phyloP scores from a whole-genome alignment of 2,797 vertebrate species.

The Eutrigla gurnardus region DNA sequence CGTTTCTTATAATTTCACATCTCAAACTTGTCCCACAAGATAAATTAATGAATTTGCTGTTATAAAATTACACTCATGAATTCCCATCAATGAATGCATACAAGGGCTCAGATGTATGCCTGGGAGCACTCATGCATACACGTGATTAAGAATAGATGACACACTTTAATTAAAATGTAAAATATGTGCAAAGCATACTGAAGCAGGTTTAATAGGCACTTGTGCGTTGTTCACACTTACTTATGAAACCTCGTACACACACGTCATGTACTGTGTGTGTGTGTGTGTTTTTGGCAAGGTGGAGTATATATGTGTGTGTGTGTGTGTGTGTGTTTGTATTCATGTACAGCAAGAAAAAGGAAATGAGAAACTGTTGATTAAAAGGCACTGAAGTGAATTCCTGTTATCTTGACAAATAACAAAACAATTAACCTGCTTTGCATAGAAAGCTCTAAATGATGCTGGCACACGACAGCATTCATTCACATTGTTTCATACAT shows the following conservation, averaged over 20 bases:
- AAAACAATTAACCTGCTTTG: constrained; percentile 52
- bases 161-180: not conserved
- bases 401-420: constrained; percentile 35
- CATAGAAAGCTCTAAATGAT: constrained; percentile 7
- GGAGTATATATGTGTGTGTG: not conserved
- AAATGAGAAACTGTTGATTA: constrained; percentile 52
- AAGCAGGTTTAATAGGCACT: not conserved
- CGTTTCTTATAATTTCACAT: not conserved
- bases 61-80: constrained; percentile 11
- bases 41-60: constrained; percentile 18
- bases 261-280: not conserved
- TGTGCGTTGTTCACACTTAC: not conserved
- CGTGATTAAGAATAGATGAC: not conserved
- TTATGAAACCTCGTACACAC: not conserved
- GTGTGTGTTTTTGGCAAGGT: not conserved
- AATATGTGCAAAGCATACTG: not conserved
- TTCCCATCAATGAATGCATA: constrained; percentile 19
- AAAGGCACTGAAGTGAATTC: constrained; percentile 52
- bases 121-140: not conserved
- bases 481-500: not conserved
- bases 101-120: not conserved
- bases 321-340: constrained; percentile 16
- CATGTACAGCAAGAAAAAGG: not conserved
- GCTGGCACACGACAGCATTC: not conserved
- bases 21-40: constrained; percentile 12